phyloP scores from a whole-genome alignment of 2,888 invertebrate genomes.

The Eristalis tenax region DNA sequence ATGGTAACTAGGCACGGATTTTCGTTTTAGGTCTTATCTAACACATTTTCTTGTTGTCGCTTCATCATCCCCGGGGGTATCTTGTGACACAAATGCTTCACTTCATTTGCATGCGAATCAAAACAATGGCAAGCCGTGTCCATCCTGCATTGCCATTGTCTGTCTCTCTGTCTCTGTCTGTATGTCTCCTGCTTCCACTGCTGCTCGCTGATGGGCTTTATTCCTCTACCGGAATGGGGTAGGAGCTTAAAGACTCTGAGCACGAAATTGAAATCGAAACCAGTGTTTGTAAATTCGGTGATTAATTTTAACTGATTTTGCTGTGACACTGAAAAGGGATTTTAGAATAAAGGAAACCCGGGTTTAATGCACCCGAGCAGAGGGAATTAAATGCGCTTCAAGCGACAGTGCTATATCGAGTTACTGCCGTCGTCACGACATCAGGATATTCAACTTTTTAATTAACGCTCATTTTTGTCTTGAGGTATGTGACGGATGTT shows the following conservation, averaged over 20 bases:
- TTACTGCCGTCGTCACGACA: background rate
- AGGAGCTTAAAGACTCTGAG: background rate
- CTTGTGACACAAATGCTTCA: conserved; percentile 66
- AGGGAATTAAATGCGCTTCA: background rate
- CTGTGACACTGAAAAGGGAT: background rate
- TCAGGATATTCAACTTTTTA: background rate
- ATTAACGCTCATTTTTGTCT: background rate
- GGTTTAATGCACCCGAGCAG: background rate
- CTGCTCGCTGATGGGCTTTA: background rate
- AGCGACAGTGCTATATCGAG: background rate
- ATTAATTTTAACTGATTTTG: background rate
- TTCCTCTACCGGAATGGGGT: background rate
- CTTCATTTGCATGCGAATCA: conserved; percentile 68
- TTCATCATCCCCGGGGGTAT: conserved; percentile 46
- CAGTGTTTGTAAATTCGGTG: background rate
- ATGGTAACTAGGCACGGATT: conserved; percentile 67
- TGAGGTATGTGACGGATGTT: background rate
- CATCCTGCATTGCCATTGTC: conserved; percentile 56
- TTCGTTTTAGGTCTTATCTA: conserved; percentile 54
- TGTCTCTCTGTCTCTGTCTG: background rate
- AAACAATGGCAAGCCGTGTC: conserved; percentile 66
- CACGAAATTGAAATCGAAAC: background rate
- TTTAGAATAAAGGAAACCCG: background rate
- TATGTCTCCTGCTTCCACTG: background rate
- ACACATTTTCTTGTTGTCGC: conserved; percentile 51